Evolutionary conservation across 64 coral and sea anemone genomes (phyloP).

Genomic region (Pachyseris speciosa): DNA sequence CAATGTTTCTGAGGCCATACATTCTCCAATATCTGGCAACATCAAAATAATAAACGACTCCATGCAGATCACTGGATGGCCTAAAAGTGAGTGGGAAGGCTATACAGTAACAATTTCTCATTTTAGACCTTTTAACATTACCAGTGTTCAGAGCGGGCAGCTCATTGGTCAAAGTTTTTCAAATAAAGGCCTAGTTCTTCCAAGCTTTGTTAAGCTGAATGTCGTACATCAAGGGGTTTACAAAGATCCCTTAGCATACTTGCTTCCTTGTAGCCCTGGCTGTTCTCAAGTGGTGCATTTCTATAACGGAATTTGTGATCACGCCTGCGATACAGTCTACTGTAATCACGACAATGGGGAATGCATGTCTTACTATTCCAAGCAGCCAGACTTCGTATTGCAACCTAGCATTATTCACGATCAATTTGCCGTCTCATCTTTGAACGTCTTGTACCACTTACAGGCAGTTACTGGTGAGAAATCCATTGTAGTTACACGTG

Average conservation of each 20-base stretch:
- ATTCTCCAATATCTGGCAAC: constrained; percentile 73
- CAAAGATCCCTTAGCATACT: constrained; percentile 39
- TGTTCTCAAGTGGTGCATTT: constrained; percentile 43
- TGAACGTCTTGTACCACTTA: constrained; percentile 48
- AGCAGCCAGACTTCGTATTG: background rate
- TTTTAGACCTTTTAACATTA: constrained; percentile 48
- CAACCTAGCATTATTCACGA: background rate
- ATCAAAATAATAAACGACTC: background rate
- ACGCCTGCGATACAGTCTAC: constrained; percentile 51
- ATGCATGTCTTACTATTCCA: background rate
- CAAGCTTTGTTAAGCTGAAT: constrained; percentile 4
- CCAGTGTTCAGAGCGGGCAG: constrained; percentile 55
- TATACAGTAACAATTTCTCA: constrained; percentile 57
- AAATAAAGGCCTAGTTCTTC: background rate
- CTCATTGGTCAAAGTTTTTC: constrained; percentile 3
- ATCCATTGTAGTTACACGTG: constrained; percentile 11
- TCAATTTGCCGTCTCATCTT: background rate
- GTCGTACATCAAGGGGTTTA: background rate
- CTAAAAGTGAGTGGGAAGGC: constrained; percentile 56
- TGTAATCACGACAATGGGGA: constrained; percentile 70
- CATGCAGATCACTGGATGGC: constrained; percentile 62
- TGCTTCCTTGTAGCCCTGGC: constrained; percentile 54
- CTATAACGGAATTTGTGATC: constrained; percentile 59
- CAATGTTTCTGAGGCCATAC: constrained; percentile 26
- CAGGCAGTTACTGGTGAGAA: constrained; percentile 47